These are phyloP conservation scores for Denticeps clupeoides DNA, from an alignment of 2,797 vertebrate genomes.

Conservation along the genomic window DNA sequence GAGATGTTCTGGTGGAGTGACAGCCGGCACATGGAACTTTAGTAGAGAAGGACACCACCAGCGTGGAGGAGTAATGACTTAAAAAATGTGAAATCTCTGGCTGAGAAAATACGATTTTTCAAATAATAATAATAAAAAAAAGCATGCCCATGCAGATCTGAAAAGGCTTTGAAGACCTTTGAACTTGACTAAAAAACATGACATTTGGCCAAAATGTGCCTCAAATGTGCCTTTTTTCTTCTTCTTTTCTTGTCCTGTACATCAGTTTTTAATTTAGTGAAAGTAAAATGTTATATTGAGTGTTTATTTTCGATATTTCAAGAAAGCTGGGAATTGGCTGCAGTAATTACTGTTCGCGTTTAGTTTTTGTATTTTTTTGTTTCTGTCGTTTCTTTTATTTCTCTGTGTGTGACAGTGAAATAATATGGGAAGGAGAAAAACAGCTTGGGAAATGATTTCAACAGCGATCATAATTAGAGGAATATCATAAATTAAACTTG, in stretches of 20 bases:
- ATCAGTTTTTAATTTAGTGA: conserved; percentile 2
- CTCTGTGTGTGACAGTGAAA: conserved; percentile 25
- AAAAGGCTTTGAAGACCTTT: conserved; percentile 86
- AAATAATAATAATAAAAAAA: too few species aligned
- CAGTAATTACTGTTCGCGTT: conserved; percentile 44
- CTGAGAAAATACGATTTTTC: too few species aligned
- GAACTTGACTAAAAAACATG: conserved; percentile 91
- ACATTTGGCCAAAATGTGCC: too few species aligned
- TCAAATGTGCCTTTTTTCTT: too few species aligned
- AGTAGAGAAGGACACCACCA: too few species aligned
- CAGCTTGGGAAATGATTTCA: conserved; percentile 69
- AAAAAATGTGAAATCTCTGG: too few species aligned
- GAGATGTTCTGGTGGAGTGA: conserved; percentile 60
- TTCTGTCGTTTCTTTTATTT: conserved; percentile 1
- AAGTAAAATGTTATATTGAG: not conserved
- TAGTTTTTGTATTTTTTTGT: conserved; percentile 23
- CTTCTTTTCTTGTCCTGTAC: too few species aligned
- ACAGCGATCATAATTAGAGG: conserved; percentile 69
- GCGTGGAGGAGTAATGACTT: too few species aligned
- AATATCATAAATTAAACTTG: conserved; percentile 71
- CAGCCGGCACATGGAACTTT: conserved; percentile 75
- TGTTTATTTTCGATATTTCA: not conserved
- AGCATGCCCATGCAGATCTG: conserved; percentile 90
- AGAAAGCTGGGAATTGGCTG: conserved; percentile 31
- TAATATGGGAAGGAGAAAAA: conserved; percentile 52